These are phyloP conservation scores for Protobothrops flavoviridis DNA, from an alignment of 2,113 vertebrate genomes.

Conservation along the genomic window DNA sequence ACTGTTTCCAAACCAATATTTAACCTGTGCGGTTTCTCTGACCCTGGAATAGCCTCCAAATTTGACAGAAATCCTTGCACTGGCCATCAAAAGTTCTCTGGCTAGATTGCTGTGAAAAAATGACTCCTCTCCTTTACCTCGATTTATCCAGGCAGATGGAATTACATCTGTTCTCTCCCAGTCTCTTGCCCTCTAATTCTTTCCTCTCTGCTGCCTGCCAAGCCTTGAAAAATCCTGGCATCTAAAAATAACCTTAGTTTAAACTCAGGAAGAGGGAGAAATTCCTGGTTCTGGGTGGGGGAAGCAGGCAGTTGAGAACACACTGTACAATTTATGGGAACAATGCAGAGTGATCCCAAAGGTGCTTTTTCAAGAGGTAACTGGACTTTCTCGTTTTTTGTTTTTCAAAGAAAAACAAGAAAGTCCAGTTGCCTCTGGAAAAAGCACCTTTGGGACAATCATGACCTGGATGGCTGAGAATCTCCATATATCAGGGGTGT, in stretches of 20 bases:
- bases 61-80: not conserved
- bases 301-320: not conserved
- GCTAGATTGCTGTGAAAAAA: too few species aligned
- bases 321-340: not conserved
- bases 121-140: too few species aligned
- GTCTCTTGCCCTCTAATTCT: not conserved
- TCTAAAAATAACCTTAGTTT: constrained; percentile 22
- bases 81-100: not conserved
- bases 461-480: too few species aligned
- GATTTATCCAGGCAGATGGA: not conserved
- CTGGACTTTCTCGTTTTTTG: too few species aligned
- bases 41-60: too few species aligned
- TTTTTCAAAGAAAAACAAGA: too few species aligned
- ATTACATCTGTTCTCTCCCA: not conserved
- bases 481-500: too few species aligned
- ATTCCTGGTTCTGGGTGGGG: not conserved
- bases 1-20: not conserved
- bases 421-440: too few species aligned
- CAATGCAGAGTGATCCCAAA: not conserved
- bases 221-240: not conserved
- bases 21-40: not conserved
- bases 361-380: too few species aligned
- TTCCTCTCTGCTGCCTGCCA: not conserved
- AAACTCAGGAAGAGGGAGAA: not conserved
- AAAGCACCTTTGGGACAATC: too few species aligned